These are phyloP conservation scores for Melanaphis sacchari DNA, from an alignment of 1,140 invertebrate genomes.

Conservation along the genomic window DNA sequence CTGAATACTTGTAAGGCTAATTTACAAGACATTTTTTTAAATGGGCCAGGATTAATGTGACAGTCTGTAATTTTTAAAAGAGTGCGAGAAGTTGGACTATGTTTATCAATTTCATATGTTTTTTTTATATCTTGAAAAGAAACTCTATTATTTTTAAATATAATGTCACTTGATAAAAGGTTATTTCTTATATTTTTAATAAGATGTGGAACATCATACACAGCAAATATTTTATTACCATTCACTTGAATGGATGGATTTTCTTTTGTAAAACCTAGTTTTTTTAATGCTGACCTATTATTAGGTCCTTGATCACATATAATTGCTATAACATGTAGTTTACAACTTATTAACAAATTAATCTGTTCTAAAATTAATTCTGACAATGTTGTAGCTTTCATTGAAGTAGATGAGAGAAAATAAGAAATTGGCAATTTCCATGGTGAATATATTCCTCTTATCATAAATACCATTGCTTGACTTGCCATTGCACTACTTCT, in stretches of 20 bases:
- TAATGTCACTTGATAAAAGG: not conserved
- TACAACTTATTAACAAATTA: not conserved
- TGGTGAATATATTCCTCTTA: not conserved
- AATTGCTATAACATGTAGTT: not conserved
- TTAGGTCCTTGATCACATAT: constrained; percentile 24
- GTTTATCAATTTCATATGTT: constrained; percentile 30
- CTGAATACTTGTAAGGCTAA: not conserved
- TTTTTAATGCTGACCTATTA: constrained; percentile 10
- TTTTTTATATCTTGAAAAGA: not conserved
- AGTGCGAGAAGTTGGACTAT: not conserved
- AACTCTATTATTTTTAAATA: constrained; percentile 3
- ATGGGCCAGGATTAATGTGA: not conserved
- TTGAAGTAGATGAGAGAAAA: not conserved
- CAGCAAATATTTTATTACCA: constrained; percentile 35
- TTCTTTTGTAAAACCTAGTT: constrained; percentile 10
- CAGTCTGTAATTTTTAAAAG: constrained; percentile 12
- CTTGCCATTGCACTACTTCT: not conserved
- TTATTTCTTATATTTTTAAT: constrained; percentile 33
- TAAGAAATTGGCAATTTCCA: constrained; percentile 19
- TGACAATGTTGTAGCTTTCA: not conserved
- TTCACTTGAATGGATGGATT: not conserved
- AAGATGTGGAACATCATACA: constrained; percentile 21
- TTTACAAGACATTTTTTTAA: constrained; percentile 37
- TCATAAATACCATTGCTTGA: constrained; percentile 25
- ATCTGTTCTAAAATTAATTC: constrained; percentile 10